Base-by-base conservation (phyloP, 2,888 invertebrate genomes). In the Rhynchonema sp. region DNA sequence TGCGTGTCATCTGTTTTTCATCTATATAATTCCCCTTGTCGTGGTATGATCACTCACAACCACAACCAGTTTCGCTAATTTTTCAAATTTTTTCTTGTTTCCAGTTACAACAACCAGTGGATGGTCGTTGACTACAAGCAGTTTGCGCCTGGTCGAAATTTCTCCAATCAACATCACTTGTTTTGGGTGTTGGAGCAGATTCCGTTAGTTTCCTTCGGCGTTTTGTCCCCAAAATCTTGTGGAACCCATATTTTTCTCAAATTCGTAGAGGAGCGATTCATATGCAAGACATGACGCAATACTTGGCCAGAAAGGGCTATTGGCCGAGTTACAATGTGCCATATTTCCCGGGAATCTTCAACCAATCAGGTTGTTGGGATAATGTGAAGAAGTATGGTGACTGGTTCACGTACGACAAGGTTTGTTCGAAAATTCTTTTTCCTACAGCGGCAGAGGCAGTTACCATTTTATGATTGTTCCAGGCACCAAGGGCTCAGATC, bases 21-120 rank as follows among this genome's bases (percentile, higher is more conserved):
- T n/a, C n/a, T n/a, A n/a, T n/a, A n/a, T n/a, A n/a, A n/a, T n/a
- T n/a, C n/a, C n/a, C n/a, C n/a, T n/a, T n/a, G n/a, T n/a, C n/a
- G n/a, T n/a, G n/a, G n/a, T n/a, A n/a, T n/a, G n/a, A n/a, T n/a
- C n/a, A n/a, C n/a, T n/a, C n/a, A n/a, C n/a, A n/a, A n/a, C n/a
- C n/a, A n/a, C n/a, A n/a, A n/a, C n/a, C n/a, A n/a, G n/a, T n/a
- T n/a, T n/a, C n/a, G n/a, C n/a, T n/a, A n/a, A n/a, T n/a, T n/a
- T n/a, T n/a, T n/a, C n/a, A n/a, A n/a, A n/a, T n/a, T n/a, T n/a
- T n/a, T n/a, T n/a, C 29, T 56, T 22, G 23, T 20, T 56, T 56
- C 23, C 55, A 76, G 76, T 2, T 85, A 85, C 62, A 84, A 84
- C 73, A 86, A 87, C 70, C 87, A 90, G 72, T 91, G 89, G 89